Evolutionary conservation across 2,113 vertebrate genomes (phyloP), one percentile per base, ranked within the genome.

Genomic region (Phalacrocorax brasilianus): DNA sequence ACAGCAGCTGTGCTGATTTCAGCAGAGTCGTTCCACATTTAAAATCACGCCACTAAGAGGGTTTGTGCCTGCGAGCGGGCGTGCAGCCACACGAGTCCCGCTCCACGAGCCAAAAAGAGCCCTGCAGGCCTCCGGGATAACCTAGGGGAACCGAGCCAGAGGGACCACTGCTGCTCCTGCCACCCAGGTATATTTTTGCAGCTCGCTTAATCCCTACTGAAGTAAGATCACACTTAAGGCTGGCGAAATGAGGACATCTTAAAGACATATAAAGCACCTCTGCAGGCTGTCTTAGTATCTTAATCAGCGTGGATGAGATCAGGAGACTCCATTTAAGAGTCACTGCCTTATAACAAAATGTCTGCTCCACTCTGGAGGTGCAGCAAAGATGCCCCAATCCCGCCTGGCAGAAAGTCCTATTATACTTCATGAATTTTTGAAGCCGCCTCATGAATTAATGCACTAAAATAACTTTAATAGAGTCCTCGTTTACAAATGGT

Each of bases 351-450:
- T 44, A 75, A 26, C n/a, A 87, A 95, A 88, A 94, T 45, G 94
- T 79, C 96, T 95, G 91, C 90, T 94, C 84, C 8, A 9, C 81
- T 94, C 92, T n/a, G 84, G 84, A 93, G 72, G 70, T 75, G 84
- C 93, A 86, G 61, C 67, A 55, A 73, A 90, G 72, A 53, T 35
- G 38, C 63, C 85, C 88, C 72, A 23, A 65, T 81, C 75, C 83
- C 76, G 87, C 83, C 94, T 91, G 87, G 77, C 81, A 97, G 45
- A 73, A 94, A 94, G 90, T 88, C 80, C 91, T 94, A 88, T 85
- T 95, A 81, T 52, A 91, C 91, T 91, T 97, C 95, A 97, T 97
- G 79, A 96, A 98, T 97, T 97, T 97, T 97, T 98, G 88, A 97
- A 97, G 91, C 72, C 67, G 58, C 94, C 91, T 97, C 95, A 96